Conservation (phyloP, 2,113 vertebrate species). For the Apodemus speciosus region DNA sequence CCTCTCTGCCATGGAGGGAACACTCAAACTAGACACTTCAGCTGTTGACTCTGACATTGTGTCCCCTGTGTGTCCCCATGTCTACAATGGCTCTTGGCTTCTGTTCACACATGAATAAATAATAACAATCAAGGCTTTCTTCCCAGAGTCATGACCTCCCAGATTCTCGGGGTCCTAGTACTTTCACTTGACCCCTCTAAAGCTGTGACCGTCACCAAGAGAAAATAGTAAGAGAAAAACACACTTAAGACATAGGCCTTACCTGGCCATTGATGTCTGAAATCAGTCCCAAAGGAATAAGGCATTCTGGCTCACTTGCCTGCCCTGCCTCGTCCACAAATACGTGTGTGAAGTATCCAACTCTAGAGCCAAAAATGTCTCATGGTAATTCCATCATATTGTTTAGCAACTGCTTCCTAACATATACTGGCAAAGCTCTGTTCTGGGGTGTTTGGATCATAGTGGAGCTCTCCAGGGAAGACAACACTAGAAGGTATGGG, state of each 20-base stretch:
- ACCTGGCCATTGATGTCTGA: conserved; percentile 94
- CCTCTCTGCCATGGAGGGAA: neutral
- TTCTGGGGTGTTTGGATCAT: neutral
- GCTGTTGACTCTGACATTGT: neutral
- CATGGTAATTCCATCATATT: neutral
- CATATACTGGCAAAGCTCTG: neutral
- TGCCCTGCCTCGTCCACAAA: conserved; percentile 98
- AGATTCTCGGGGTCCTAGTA: neutral
- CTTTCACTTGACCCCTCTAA: neutral
- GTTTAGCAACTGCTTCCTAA: too few species aligned
- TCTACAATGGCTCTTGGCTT: neutral
- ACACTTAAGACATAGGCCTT: neutral
- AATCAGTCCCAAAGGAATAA: conserved; percentile 93
- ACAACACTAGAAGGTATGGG: too few species aligned
- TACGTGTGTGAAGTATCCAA: conserved; percentile 95
- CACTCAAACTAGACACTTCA: neutral
- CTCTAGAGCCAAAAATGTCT: conserved; percentile 80
- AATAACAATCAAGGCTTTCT: neutral
- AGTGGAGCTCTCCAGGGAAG: neutral
- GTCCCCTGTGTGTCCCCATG: too few species aligned
- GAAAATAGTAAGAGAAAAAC: neutral
- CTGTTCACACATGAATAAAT: neutral
- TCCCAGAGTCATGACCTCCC: neutral
- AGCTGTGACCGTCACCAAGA: neutral
- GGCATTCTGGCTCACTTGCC: conserved; percentile 94